A percentile compares a stretch with the other conserved stretches of the same genome.
Evolutionary conservation across 2,888 invertebrate species (phyloP).

Genomic region (Tribolium freemani): DNA sequence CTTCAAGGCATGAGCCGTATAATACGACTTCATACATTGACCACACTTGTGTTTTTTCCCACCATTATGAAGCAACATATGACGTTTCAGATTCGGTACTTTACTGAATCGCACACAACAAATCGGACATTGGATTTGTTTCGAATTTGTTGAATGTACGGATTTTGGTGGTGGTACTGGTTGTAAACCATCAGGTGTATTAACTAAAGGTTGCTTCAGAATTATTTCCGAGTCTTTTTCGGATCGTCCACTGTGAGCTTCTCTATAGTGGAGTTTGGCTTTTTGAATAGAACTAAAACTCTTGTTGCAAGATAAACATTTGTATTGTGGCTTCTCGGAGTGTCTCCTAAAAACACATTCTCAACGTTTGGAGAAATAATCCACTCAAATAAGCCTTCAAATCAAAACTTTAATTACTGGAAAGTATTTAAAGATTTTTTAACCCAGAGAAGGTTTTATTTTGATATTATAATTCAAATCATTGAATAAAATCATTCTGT

Average conservation of each 20-base stretch:
- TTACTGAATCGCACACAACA: conserved; percentile 71
- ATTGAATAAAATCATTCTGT: too few relatives aligned
- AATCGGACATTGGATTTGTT: conserved; percentile 67
- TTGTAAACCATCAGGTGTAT: conserved; percentile 48
- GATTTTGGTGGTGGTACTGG: conserved; percentile 54
- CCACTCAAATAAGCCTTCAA: too few relatives aligned
- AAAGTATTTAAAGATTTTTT: too few relatives aligned
- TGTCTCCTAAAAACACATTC: background rate
- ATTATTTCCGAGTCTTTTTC: background rate
- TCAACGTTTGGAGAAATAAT: background rate
- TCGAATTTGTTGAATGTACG: conserved; percentile 41
- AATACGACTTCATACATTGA: conserved; percentile 63
- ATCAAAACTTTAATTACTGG: too few relatives aligned
- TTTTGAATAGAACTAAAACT: conserved; percentile 46
- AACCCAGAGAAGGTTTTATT: too few relatives aligned
- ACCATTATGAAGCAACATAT: conserved; percentile 61
- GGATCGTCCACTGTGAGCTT: conserved; percentile 40
- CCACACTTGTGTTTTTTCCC: conserved; percentile 64
- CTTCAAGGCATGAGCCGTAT: conserved; percentile 57
- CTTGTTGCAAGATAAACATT: conserved; percentile 54
- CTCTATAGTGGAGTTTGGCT: conserved; percentile 47
- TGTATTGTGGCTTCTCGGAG: conserved; percentile 45
- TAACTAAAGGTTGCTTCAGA: conserved; percentile 15
- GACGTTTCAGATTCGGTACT: conserved; percentile 72
- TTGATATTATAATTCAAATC: too few relatives aligned